Conservation (phyloP, 2,888 invertebrate species). For the Exephanes ischioxanthus region DNA sequence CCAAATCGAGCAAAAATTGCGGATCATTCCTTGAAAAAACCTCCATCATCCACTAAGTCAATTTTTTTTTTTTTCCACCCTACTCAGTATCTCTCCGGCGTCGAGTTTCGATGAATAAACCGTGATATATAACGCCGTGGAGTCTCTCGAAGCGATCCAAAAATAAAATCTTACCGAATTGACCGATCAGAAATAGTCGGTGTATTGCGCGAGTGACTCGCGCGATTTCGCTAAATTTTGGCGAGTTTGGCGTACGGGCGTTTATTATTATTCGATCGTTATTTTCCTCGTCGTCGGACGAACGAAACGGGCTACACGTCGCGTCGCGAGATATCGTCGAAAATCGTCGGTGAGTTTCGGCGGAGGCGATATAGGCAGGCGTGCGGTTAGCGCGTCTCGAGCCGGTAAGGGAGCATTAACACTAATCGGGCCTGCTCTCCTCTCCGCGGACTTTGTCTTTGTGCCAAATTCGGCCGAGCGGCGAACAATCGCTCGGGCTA, state of each 20-base stretch:
- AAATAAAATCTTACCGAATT: slow-evolving; percentile 81
- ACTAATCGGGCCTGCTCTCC: not conserved
- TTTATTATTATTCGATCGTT: slow-evolving; percentile 28
- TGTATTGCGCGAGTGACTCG: slow-evolving; percentile 23
- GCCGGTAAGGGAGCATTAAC: slow-evolving; percentile 33
- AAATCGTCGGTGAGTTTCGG: not conserved
- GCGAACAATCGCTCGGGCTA: slow-evolving; percentile 60
- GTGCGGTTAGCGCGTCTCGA: slow-evolving; percentile 30
- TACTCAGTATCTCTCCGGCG: slow-evolving; percentile 33
- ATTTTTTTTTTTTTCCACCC: not conserved
- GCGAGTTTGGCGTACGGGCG: not conserved
- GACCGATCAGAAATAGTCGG: slow-evolving; percentile 80
- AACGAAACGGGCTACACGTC: not conserved
- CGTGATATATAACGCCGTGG: slow-evolving; percentile 72
- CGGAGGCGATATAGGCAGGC: too few relatives aligned
- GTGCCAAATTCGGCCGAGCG: slow-evolving; percentile 65
- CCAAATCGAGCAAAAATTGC: too few relatives aligned
- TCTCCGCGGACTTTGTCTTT: slow-evolving; percentile 44
- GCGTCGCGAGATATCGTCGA: not conserved
- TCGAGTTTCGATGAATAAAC: slow-evolving; percentile 51
- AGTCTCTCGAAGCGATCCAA: slow-evolving; percentile 74
- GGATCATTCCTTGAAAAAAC: too few relatives aligned
- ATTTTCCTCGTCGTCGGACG: not conserved
- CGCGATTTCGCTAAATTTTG: not conserved
- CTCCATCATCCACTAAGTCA: too few relatives aligned